phyloP scores from a whole-genome alignment of 35 echinoderm and acorn worm species.

The Diadema setosum region DNA sequence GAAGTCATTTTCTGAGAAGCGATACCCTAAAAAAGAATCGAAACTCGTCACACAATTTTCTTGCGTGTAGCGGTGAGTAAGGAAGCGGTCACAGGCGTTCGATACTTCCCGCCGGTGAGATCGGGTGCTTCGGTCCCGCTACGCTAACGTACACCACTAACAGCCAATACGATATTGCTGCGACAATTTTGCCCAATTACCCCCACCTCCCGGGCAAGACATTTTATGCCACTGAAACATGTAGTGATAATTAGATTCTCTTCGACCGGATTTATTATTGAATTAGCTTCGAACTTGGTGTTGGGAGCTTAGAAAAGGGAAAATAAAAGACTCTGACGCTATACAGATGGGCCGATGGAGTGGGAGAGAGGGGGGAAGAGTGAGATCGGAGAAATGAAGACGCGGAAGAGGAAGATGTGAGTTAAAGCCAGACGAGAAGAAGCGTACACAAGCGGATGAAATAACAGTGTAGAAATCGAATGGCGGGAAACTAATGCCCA shows the following conservation, averaged over 20 bases:
- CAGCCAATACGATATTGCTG: conserved; percentile 31
- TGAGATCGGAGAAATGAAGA: neutral
- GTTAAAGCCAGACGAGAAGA: neutral
- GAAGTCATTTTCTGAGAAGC: conserved; percentile 1
- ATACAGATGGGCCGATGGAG: conserved; percentile 14
- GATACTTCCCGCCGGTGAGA: neutral
- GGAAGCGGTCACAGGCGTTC: neutral
- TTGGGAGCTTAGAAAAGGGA: neutral
- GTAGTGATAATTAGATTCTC: conserved; percentile 35
- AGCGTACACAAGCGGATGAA: conserved; percentile 28
- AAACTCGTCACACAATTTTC: neutral
- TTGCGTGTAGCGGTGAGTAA: neutral
- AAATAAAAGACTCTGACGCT: neutral
- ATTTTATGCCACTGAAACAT: conserved; percentile 35
- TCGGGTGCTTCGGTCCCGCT: neutral
- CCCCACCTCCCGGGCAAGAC: conserved; percentile 28
- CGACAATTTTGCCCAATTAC: conserved; percentile 31
- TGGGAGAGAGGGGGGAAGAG: neutral
- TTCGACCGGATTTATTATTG: conserved; percentile 32
- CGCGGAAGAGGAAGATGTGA: neutral
- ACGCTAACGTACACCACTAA: conserved; percentile 25
- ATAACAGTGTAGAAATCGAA: conserved; percentile 23
- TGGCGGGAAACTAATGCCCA: conserved; percentile 14
- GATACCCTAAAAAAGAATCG: conserved; percentile 15
- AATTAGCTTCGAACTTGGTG: conserved; percentile 32